phyloP scores from a whole-genome alignment of 2,797 vertebrate genomes.

The Decapterus maruadsi region DNA sequence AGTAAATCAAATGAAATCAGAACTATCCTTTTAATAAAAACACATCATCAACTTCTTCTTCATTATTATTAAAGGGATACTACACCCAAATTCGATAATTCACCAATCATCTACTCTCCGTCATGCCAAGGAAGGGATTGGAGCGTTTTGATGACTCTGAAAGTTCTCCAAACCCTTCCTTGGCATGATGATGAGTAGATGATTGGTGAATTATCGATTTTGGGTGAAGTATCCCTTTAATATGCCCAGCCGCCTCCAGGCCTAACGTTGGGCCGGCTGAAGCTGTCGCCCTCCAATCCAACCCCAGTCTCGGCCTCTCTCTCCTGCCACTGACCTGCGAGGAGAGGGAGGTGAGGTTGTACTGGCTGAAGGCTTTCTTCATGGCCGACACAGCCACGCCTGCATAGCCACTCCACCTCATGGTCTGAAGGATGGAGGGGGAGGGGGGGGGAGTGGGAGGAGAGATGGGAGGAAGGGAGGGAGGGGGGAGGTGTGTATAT shows the following conservation, averaged over 20 bases:
- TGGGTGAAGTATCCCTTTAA: too few species aligned
- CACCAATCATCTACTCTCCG: too few species aligned
- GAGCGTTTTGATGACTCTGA: too few species aligned
- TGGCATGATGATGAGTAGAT: too few species aligned
- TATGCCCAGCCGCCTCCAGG: constrained; percentile 29
- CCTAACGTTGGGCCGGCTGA: constrained; percentile 47
- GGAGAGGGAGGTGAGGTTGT: constrained; percentile 85
- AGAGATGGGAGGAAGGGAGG: constrained; percentile 37
- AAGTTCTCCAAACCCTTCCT: too few species aligned
- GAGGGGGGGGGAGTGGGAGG: constrained; percentile 34
- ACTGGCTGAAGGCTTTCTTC: constrained; percentile 88
- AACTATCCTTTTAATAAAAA: constrained; percentile 25
- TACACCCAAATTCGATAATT: too few species aligned
- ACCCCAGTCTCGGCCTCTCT: constrained; percentile 46
- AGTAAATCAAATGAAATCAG: constrained; percentile 8
- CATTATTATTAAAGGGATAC: too few species aligned
- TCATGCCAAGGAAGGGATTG: too few species aligned
- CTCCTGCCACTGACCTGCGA: constrained; percentile 83
- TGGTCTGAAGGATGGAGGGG: constrained; percentile 75
- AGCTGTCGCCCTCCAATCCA: constrained; percentile 41
- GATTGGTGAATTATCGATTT: too few species aligned
- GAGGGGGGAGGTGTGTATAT: constrained; percentile 53
- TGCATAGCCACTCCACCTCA: constrained; percentile 86
- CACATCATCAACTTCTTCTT: neutral
- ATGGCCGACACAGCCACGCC: constrained; percentile 85